Conservation (phyloP, 2,888 invertebrate species). For the Apamea monoglypha region DNA sequence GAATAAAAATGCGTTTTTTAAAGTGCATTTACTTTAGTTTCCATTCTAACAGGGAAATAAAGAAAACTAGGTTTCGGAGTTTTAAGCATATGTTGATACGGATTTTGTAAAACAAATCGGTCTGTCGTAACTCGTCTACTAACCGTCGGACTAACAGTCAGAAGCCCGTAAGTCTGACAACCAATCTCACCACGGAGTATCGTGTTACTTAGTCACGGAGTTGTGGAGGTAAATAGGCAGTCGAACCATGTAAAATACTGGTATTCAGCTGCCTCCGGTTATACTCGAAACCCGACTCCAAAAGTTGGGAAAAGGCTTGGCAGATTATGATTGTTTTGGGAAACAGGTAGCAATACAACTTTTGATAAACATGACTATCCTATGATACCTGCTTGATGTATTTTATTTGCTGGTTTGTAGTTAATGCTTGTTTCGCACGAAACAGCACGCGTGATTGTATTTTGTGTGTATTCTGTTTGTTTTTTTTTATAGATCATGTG, state of each 20-base stretch:
- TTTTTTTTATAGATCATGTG: slow-evolving; percentile 18
- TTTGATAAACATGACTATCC: slow-evolving; percentile 20
- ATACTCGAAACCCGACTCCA: no score
- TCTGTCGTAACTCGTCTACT: background rate
- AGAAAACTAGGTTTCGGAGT: background rate
- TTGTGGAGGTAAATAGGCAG: background rate
- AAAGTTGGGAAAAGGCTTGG: background rate
- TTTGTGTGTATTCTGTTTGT: slow-evolving; percentile 10
- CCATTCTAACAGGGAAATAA: background rate
- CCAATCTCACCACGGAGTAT: background rate
- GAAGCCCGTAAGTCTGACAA: no score
- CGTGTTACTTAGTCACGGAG: background rate
- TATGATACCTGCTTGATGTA: slow-evolving; percentile 33
- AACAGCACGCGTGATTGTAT: slow-evolving; percentile 21
- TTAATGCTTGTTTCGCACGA: slow-evolving; percentile 36
- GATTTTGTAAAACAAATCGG: background rate
- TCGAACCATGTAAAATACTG: background rate
- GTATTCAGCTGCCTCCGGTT: background rate
- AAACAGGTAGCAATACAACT: slow-evolving; percentile 18
- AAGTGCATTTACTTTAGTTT: slow-evolving; percentile 5
- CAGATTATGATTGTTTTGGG: background rate
- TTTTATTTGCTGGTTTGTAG: slow-evolving; percentile 41
- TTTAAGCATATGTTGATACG: background rate
- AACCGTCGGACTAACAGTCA: no score
- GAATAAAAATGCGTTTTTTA: slow-evolving; percentile 15